phyloP scores from a whole-genome alignment of 1,140 invertebrate genomes.

The Pemphigus obesinymphae region DNA sequence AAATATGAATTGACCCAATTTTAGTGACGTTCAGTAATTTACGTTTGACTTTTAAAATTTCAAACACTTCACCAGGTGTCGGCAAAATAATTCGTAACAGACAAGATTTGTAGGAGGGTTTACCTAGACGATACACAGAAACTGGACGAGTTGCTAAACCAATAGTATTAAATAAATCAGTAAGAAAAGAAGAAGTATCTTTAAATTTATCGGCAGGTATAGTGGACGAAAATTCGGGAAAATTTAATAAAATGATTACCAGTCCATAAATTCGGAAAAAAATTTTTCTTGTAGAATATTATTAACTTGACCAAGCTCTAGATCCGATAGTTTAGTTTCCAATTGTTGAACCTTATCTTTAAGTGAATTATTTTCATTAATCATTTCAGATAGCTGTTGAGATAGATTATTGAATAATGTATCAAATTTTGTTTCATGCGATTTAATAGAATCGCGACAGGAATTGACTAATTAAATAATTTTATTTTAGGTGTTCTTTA shows the following conservation, averaged over 20 bases:
- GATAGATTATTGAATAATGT: no score
- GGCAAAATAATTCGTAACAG: background rate
- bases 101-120: background rate
- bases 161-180: background rate
- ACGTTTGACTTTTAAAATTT: background rate
- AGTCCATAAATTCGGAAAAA: background rate
- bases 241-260: background rate
- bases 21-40: background rate
- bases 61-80: background rate
- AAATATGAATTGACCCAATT: background rate
- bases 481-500: background rate
- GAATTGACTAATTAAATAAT: background rate
- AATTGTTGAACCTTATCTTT: no score
- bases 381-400: background rate
- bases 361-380: background rate
- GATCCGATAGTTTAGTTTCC: background rate
- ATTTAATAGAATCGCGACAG: no score
- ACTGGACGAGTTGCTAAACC: no score
- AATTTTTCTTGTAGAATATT: no score
- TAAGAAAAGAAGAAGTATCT: conserved; percentile 4
- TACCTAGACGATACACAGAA: background rate
- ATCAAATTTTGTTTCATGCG: no score
- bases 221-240: background rate
- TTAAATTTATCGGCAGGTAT: background rate
- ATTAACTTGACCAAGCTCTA: background rate